These are phyloP conservation scores for Acanthis flammea DNA, from an alignment of 2,797 vertebrate genomes.

Conservation along the genomic window DNA sequence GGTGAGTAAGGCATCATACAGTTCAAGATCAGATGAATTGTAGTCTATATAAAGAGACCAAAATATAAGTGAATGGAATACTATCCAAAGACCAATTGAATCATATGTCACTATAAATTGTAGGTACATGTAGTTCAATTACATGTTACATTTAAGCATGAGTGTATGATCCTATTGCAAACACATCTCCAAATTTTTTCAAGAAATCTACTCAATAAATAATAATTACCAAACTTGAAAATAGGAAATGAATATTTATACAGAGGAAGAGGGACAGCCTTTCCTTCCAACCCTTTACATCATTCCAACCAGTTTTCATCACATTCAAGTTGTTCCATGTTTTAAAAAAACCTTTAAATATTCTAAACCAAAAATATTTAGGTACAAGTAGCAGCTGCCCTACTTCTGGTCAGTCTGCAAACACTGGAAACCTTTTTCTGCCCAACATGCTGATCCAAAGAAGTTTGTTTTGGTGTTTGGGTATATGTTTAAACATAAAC, in stretches of 20 bases:
- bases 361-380: conserved; percentile 53
- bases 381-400: background rate
- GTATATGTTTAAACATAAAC: conserved; percentile 75
- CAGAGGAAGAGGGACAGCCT: background rate
- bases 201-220: background rate
- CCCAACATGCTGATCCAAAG: conserved; percentile 45
- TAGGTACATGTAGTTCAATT: background rate
- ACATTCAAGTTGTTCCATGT: background rate
- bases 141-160: background rate
- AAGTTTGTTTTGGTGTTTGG: conserved; percentile 63
- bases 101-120: background rate
- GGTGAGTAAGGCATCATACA: conserved; percentile 85
- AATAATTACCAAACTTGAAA: background rate
- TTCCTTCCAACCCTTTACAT: background rate
- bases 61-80: background rate
- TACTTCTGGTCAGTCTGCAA: conserved; percentile 8
- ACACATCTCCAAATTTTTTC: background rate
- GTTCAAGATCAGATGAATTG: conserved; percentile 38
- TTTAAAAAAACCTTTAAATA: conserved; percentile 12
- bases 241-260: background rate
- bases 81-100: background rate
- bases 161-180: background rate
- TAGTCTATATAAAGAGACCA: conserved; percentile 60
- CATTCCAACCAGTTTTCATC: background rate
- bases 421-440: conserved; percentile 36